Conservation (phyloP, 1,140 invertebrate species). For the Magallana ariakensis region DNA sequence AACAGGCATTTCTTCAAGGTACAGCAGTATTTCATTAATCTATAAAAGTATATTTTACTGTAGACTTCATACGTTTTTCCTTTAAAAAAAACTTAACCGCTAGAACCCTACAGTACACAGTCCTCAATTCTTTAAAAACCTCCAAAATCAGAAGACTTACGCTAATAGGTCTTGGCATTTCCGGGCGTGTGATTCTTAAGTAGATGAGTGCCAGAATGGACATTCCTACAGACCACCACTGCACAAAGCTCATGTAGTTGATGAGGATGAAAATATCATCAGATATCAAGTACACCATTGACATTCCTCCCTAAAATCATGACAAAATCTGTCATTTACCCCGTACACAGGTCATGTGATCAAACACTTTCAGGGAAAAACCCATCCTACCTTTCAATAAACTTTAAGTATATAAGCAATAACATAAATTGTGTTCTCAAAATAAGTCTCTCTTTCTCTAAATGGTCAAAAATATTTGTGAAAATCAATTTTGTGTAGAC, state of each 20-base stretch:
- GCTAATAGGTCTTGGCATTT: conserved; percentile 77
- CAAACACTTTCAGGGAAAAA: too few species aligned
- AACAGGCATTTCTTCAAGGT: too few species aligned
- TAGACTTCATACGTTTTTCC: too few species aligned
- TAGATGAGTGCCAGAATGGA: conserved; percentile 77
- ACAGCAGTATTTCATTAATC: background rate
- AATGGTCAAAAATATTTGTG: too few species aligned
- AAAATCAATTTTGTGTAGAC: too few species aligned
- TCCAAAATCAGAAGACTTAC: conserved; percentile 57
- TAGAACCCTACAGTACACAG: too few species aligned
- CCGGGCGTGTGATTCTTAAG: conserved; percentile 73
- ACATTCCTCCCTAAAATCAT: conserved; percentile 89
- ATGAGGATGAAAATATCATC: conserved; percentile 96
- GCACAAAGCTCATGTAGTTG: conserved; percentile 98
- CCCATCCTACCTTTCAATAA: too few species aligned
- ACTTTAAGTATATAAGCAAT: too few species aligned
- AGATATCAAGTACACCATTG: conserved; percentile 93
- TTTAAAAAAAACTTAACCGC: too few species aligned
- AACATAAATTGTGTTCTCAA: too few species aligned
- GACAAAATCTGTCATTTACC: background rate
- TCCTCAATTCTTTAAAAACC: too few species aligned
- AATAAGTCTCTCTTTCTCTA: too few species aligned
- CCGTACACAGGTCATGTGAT: background rate
- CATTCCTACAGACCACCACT: conserved; percentile 79
- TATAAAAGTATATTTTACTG: background rate